A percentile compares a stretch with the other conserved stretches of the same genome.
Conservation (phyloP, 2,797 vertebrate species). For the Galaxias olidus region DNA sequence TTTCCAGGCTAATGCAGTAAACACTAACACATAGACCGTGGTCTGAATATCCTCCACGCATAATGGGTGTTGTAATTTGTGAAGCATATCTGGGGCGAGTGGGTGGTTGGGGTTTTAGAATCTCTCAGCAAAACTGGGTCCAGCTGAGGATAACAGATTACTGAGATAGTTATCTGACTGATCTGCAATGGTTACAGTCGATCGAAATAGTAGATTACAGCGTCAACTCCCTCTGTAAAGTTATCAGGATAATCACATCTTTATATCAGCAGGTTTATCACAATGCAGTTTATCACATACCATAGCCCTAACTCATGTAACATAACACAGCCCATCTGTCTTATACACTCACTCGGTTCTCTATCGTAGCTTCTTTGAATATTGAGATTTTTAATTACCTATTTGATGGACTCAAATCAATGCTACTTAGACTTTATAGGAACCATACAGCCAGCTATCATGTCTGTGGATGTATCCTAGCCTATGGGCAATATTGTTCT, state of each 20-base stretch:
- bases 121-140: background rate
- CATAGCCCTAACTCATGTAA: background rate
- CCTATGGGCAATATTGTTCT: slow-evolving; percentile 52
- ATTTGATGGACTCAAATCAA: too few species aligned
- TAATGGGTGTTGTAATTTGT: slow-evolving; percentile 44
- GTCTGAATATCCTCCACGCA: slow-evolving; percentile 34
- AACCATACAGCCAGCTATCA: too few species aligned
- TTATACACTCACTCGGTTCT: too few species aligned
- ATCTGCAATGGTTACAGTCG: too few species aligned
- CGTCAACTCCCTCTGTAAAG: slow-evolving; percentile 9
- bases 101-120: background rate
- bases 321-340: background rate
- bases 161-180: background rate
- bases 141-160: background rate
- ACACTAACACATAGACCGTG: slow-evolving; percentile 31
- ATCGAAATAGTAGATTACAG: too few species aligned
- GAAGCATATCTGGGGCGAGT: slow-evolving; percentile 35
- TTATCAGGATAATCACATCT: slow-evolving; percentile 7
- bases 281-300: slow-evolving; percentile 23
- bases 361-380: too few species aligned
- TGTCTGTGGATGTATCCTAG: slow-evolving; percentile 21
- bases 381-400: too few species aligned
- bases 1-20: slow-evolving; percentile 62
- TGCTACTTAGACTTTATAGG: too few species aligned
- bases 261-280: slow-evolving; percentile 1